Evolutionary conservation across 2,797 vertebrate genomes (phyloP).

Genomic region (Anguilla anguilla): DNA sequence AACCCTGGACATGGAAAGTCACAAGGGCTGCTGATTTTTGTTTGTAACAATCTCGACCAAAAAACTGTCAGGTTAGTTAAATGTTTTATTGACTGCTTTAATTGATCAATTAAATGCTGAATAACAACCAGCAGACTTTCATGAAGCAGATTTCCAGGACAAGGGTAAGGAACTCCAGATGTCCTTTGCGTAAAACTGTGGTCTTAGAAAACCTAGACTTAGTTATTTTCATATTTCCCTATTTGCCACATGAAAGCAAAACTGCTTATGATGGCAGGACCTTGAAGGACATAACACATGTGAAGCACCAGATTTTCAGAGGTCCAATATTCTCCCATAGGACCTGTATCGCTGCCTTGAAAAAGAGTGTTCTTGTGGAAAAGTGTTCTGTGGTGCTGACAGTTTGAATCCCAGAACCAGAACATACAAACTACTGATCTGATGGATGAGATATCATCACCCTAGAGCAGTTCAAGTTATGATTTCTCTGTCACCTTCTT

Average conservation of each 20-base stretch:
- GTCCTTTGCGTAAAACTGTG: too few relatives aligned
- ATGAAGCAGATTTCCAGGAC: too few relatives aligned
- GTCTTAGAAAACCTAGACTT: not conserved
- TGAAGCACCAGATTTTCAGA: too few relatives aligned
- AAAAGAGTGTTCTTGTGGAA: not conserved
- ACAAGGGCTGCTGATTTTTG: too few relatives aligned
- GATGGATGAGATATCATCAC: not conserved
- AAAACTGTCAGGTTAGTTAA: too few relatives aligned
- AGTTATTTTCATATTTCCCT: not conserved
- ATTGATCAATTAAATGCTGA: too few relatives aligned
- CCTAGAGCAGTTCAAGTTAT: not conserved
- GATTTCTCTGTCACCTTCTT: not conserved
- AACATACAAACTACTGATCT: not conserved
- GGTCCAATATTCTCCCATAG: not conserved
- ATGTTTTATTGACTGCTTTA: too few relatives aligned
- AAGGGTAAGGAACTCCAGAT: too few relatives aligned
- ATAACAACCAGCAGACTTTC: too few relatives aligned
- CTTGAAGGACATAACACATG: too few relatives aligned
- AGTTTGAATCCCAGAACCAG: not conserved
- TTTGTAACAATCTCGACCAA: too few relatives aligned
- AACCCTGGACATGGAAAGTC: too few relatives aligned
- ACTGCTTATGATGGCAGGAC: not conserved
- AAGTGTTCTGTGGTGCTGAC: not conserved
- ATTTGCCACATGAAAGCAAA: not conserved
- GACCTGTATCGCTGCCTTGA: not conserved